Percentiles rank a stretch among this genome's conserved stretches.
Conservation (phyloP, 1,140 invertebrate species). For the Atta texana region DNA sequence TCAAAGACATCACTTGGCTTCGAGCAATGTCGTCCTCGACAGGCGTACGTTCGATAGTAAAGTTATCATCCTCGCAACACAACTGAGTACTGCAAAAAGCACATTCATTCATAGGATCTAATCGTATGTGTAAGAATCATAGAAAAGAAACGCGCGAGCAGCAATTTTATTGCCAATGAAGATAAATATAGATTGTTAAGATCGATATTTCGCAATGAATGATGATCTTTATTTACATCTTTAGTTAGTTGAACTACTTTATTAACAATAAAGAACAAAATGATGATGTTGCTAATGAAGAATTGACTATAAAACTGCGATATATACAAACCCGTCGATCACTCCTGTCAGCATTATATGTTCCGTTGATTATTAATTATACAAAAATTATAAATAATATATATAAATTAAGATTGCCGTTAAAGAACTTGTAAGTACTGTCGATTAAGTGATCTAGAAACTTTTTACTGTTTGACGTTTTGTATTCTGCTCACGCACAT, state of each 20-base stretch:
- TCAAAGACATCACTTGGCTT: slow-evolving; percentile 15
- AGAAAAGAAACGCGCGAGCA: neutral
- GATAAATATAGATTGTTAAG: neutral
- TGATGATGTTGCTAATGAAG: neutral
- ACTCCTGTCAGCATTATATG: slow-evolving; percentile 65
- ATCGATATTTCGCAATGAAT: neutral
- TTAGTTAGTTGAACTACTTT: neutral
- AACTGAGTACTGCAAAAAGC: slow-evolving; percentile 57
- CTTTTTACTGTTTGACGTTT: slow-evolving; percentile 11
- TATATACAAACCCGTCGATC: slow-evolving; percentile 65
- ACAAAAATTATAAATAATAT: neutral
- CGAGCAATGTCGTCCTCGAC: neutral
- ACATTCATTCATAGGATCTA: neutral
- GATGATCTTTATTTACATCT: neutral
- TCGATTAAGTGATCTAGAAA: neutral
- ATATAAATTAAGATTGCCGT: neutral
- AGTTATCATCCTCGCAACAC: slow-evolving; percentile 63
- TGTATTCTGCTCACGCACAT: slow-evolving; percentile 5
- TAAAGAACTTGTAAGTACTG: slow-evolving; percentile 6
- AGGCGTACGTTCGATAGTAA: slow-evolving; percentile 3
- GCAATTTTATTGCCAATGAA: neutral
- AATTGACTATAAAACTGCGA: neutral
- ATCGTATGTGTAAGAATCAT: neutral
- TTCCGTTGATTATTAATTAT: slow-evolving; percentile 27
- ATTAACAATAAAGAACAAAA: neutral